Conservation (phyloP, 2,888 invertebrate species). For the Drosophila stalkeri region DNA sequence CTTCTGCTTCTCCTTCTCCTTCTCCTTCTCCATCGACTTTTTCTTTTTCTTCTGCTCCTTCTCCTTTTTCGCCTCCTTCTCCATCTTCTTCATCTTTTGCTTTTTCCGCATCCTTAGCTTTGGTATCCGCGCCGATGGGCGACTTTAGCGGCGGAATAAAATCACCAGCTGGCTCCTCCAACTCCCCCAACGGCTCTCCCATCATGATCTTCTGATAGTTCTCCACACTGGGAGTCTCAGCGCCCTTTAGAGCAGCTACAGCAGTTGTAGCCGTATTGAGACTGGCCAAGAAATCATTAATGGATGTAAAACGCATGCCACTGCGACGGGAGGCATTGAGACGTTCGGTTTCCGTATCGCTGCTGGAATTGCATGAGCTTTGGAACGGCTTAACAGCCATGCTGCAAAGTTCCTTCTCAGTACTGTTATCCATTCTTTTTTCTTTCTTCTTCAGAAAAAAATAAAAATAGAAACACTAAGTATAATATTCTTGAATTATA, state of each 20-base stretch:
- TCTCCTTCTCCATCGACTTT: no score
- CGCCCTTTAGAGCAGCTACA: conserved; percentile 30
- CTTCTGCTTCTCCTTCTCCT: no score
- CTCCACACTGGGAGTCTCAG: conserved; percentile 29
- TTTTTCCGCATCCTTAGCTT: not conserved
- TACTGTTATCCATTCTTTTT: not conserved
- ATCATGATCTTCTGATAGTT: conserved; percentile 30
- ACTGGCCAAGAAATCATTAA: conserved; percentile 44
- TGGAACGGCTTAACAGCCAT: not conserved
- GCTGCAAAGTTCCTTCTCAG: not conserved
- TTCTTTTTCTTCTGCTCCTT: no score
- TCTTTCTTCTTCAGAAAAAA: not conserved
- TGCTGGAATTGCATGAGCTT: not conserved
- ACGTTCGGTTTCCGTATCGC: not conserved
- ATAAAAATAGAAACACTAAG: not conserved
- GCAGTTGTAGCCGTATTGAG: conserved; percentile 42
- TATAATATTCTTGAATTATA: not conserved
- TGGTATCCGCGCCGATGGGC: not conserved
- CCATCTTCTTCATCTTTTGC: no score
- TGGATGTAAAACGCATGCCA: conserved; percentile 37
- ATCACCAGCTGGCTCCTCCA: not conserved
- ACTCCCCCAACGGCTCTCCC: not conserved
- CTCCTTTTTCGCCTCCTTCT: no score
- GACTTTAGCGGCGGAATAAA: not conserved
- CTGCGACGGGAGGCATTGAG: conserved; percentile 22